Evolutionary conservation across 2,888 invertebrate genomes (phyloP).

Genomic region (Agriotes lineatus): DNA sequence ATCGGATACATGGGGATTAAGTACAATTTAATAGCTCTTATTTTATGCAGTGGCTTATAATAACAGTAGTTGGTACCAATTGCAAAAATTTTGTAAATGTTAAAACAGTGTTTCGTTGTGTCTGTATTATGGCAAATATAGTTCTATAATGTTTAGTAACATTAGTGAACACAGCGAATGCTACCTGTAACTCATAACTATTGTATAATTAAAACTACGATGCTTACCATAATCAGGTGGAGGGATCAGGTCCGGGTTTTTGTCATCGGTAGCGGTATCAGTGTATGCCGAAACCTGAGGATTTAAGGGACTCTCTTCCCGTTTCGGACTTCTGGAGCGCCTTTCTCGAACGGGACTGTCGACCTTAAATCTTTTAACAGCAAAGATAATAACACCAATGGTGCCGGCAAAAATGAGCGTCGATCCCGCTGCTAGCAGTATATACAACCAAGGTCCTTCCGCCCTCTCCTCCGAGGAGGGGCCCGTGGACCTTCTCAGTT

Average conservation of each 20-base stretch:
- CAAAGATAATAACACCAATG: slow-evolving; percentile 62
- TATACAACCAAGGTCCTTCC: slow-evolving; percentile 62
- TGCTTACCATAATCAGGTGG: slow-evolving; percentile 65
- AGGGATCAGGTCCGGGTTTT: slow-evolving; percentile 66
- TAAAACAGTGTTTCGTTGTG: no score
- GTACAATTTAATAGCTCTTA: no score
- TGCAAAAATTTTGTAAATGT: no score
- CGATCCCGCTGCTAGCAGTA: slow-evolving; percentile 62
- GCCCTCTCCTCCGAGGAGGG: slow-evolving; percentile 52
- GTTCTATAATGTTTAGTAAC: no score
- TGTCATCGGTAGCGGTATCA: slow-evolving; percentile 62
- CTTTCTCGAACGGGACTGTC: slow-evolving; percentile 63
- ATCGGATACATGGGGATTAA: no score
- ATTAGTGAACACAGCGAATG: no score
- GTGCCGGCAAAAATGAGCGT: slow-evolving; percentile 64
- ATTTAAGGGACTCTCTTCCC: slow-evolving; percentile 61
- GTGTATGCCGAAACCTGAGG: slow-evolving; percentile 61
- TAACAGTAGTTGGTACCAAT: no score
- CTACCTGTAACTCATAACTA: no score
- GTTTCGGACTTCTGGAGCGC: slow-evolving; percentile 57
- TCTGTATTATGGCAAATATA: no score
- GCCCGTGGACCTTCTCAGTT: slow-evolving; percentile 65
- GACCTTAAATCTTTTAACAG: slow-evolving; percentile 61
- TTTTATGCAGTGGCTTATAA: no score
- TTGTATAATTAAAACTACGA: no score